phyloP scores from a whole-genome alignment of 2,888 invertebrate genomes.

The Melieria omissa region DNA sequence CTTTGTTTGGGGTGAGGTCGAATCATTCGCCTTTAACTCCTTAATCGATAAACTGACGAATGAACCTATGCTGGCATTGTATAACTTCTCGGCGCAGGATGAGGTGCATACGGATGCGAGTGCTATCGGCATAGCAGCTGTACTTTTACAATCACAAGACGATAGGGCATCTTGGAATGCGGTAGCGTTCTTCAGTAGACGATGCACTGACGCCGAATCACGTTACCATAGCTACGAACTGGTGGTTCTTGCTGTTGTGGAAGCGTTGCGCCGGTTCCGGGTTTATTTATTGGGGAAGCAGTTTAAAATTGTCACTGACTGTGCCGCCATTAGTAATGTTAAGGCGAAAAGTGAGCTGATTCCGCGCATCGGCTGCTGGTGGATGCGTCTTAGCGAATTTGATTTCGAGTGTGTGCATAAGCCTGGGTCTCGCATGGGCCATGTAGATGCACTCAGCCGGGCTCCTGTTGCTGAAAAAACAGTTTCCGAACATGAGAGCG shows the following conservation, averaged over 20 bases:
- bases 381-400: constrained; percentile 35
- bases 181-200: constrained; percentile 39
- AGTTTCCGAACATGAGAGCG: background rate
- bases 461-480: constrained; percentile 19
- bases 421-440: constrained; percentile 30
- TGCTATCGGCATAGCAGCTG: constrained; percentile 23
- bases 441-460: constrained; percentile 39
- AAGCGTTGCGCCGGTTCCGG: constrained; percentile 55
- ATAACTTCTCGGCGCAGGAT: constrained; percentile 10
- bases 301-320: constrained; percentile 39
- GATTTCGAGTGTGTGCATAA: constrained; percentile 36
- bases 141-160: constrained; percentile 25
- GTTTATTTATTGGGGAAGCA: constrained; percentile 54
- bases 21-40: constrained; percentile 10
- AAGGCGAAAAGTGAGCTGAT: constrained; percentile 32
- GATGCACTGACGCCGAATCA: constrained; percentile 35
- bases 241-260: constrained; percentile 56
- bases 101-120: constrained; percentile 35
- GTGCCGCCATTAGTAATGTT: constrained; percentile 31
- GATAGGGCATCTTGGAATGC: constrained; percentile 26
- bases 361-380: constrained; percentile 38
- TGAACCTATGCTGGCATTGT: constrained; percentile 14
- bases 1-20: constrained; percentile 9
- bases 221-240: constrained; percentile 55
- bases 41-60: constrained; percentile 12